Evolutionary conservation across 2,888 invertebrate species (phyloP), one percentile per base, ranked within the genome.

Genomic region (Microplitis manilae): DNA sequence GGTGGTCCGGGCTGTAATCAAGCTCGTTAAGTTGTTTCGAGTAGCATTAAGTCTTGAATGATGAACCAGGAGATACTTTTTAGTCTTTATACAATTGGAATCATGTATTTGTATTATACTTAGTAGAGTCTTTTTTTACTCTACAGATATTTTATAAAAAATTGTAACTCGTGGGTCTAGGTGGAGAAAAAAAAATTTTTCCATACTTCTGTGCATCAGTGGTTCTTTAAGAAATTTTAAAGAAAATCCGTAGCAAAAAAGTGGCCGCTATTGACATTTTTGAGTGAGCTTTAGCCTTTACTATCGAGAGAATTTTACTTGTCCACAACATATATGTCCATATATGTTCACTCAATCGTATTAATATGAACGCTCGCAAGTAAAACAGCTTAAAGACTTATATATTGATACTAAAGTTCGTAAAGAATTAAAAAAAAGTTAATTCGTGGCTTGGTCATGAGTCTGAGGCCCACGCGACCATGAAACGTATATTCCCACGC

Each of bases 401-500:
- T 50, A 50, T 50, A 50, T 13, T 50, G 50, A 50, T 50, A 5
- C 50, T 50, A 8, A 50, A 50, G 50, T 13, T 50, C 77, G 68
- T 78, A n/a, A 77, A 76, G 76, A 76, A 83, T 78, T 74, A 84
- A 85, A 83, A 84, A 82, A 80, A 75, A 85, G 81, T 84, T 85
- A 86, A 85, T 84, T 86, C 82, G 84, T 80, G 83, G 83, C 80
- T 85, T 84, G 71, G 62, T 13, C 8, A 39, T 61, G 62, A 61
- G 60, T 13, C 13, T 13, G 9, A 13, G 71, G 71, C 71, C 71
- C 71, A 72, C 60, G 71, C 71, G 71, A 72, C 62, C 71, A 62
- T 72, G 61, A 72, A 62, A 72, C 50, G 39, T 62, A 13, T 62
- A 72, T 72, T 72, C 60, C 71, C 71, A 61, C 62, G 60, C 60